Base-by-base conservation (phyloP, 2,113 vertebrate genomes). In the Canis aureus region DNA sequence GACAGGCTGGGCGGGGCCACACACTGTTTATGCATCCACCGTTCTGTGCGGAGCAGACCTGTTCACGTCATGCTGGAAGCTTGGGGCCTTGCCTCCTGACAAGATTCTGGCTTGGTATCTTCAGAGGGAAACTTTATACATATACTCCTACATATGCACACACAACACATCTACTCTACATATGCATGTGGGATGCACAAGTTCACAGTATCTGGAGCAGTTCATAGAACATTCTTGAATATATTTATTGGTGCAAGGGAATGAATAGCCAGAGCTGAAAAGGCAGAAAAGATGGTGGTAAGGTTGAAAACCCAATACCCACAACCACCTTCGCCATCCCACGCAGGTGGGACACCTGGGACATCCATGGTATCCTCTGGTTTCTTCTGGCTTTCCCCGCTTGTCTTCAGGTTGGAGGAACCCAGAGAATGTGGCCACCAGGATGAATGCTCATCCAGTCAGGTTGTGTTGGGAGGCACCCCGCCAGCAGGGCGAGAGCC, bases 401-500 rank as follows among this genome's bases (percentile, higher is more conserved):
- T 38, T 71, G 29, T 94, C 94, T 35, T 81, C 8, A 15, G 9
- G 79, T 27, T 13, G 17, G 11, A 49, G 22, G n/a, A 38, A 10
- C 1, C 35, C 80, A 25, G 60, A 43, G 64, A 7, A 9, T 0
- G 0, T 32, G 67, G n/a, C 32, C 66, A 0, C 11, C 55, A 7
- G 78, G 13, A 51, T 2, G 15, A 11, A 12, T 0, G 8, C 49
- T 57, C 7, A 3, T 29, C 57, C 11, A 5, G 49, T 22, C 9
- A 16, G 49, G 55, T 22, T 1, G 0, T 17, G 11, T 13, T 2
- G 2, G 11, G 8, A 43, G 7, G 35, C 3, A 0, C 4, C 6
- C 64, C 7, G 1, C 25, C 5, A 1, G 49, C 0, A 3, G 57
- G 53, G 49, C 0, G 2, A 35, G 64, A 12, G 71, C 60, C 64